phyloP scores from a whole-genome alignment of 2,113 vertebrate genomes.

The Mus pahari region DNA sequence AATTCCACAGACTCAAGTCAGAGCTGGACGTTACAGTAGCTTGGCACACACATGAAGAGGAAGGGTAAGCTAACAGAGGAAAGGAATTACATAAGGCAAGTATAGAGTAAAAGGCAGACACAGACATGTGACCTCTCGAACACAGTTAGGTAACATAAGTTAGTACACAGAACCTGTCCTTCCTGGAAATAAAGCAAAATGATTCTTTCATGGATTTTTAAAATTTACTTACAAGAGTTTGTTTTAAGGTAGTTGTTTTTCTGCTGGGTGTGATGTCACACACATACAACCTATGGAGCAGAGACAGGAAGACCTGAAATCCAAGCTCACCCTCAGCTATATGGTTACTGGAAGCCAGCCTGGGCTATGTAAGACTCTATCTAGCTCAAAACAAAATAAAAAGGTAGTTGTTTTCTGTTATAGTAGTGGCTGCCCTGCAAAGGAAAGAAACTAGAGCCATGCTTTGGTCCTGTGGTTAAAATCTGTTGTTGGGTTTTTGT shows the following conservation, averaged over 20 bases:
- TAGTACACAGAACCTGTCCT: not conserved
- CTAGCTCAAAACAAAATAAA: not conserved
- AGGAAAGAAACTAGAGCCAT: not conserved
- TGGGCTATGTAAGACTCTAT: not conserved
- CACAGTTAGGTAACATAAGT: not conserved
- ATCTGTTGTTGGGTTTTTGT: not conserved
- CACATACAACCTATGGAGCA: not conserved
- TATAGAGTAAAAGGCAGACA: not conserved
- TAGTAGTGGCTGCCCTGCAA: not conserved
- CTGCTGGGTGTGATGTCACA: not conserved
- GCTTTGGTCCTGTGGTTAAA: not conserved
- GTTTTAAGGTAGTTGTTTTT: not conserved
- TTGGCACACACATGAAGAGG: not conserved
- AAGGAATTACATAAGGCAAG: not conserved
- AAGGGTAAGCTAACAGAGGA: not conserved
- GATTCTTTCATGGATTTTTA: not conserved
- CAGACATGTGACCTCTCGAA: not conserved
- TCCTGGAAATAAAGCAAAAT: not conserved
- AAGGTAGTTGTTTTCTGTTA: not conserved
- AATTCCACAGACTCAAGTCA: slow-evolving; percentile 18
- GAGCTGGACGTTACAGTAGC: slow-evolving; percentile 15
- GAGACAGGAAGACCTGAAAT: not conserved
- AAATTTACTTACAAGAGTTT: slow-evolving; percentile 41
- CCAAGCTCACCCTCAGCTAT: not conserved
- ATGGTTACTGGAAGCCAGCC: not conserved